Conservation (phyloP, 2,888 invertebrate genomes). For the Selenia dentaria region DNA sequence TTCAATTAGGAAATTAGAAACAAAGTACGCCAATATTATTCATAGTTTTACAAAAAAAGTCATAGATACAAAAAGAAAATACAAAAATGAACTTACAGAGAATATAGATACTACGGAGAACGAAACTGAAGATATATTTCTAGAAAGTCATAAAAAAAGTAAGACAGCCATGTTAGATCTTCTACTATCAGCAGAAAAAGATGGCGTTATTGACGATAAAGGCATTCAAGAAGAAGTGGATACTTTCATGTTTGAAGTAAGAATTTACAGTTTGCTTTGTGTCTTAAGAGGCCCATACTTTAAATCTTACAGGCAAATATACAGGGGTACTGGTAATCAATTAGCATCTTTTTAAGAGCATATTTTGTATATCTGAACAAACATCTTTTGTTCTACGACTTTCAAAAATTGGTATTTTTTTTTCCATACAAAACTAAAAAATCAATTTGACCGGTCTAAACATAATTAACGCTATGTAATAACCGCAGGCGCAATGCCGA, state of each 20-base stretch:
- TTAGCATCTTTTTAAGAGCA: too few relatives aligned
- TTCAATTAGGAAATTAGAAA: not conserved
- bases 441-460: too few relatives aligned
- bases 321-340: too few relatives aligned
- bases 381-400: too few relatives aligned
- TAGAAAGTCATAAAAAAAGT: slow-evolving; percentile 70
- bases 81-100: not conserved
- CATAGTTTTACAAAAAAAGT: not conserved
- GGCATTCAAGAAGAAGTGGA: slow-evolving; percentile 86
- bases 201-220: slow-evolving; percentile 71
- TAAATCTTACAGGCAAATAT: not conserved
- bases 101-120: not conserved
- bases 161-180: slow-evolving; percentile 81
- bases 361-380: too few relatives aligned
- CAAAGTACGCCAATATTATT: not conserved
- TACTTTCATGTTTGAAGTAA: slow-evolving; percentile 86
- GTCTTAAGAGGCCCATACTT: too few relatives aligned
- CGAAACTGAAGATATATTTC: not conserved
- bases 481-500: too few relatives aligned
- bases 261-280: not conserved
- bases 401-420: too few relatives aligned
- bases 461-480: too few relatives aligned
- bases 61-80: not conserved
- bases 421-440: too few relatives aligned
- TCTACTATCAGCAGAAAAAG: slow-evolving; percentile 70